These are phyloP conservation scores for Lacerta agilis DNA, from an alignment of 2,797 vertebrate genomes.

Conservation along the genomic window DNA sequence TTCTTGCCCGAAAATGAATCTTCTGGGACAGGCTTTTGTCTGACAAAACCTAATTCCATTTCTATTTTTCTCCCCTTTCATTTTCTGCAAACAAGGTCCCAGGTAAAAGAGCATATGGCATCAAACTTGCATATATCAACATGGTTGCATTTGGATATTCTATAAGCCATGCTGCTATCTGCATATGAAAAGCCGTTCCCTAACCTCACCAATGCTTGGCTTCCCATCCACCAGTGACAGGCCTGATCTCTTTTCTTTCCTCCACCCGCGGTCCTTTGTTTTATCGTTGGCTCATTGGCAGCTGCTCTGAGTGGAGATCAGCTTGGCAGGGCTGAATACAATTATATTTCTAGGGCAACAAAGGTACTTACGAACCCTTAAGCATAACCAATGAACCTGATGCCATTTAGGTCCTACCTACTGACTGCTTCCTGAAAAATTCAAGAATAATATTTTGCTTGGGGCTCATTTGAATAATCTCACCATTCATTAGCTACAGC, in stretches of 20 bases:
- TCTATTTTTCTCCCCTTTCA: constrained; percentile 53
- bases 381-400: constrained; percentile 52
- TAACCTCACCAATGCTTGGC: constrained; percentile 57
- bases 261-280: constrained; percentile 63
- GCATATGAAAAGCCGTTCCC: constrained; percentile 26
- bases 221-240: constrained; percentile 63
- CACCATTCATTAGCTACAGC: constrained; percentile 83
- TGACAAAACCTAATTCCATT: constrained; percentile 44
- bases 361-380: constrained; percentile 56
- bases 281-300: constrained; percentile 62
- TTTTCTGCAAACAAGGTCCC: constrained; percentile 45
- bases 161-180: constrained; percentile 53
- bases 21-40: constrained; percentile 24
- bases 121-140: constrained; percentile 58
- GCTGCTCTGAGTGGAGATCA: constrained; percentile 63
- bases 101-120: constrained; percentile 62
- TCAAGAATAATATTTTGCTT: constrained; percentile 71
- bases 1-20: constrained; percentile 58
- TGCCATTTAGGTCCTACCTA: constrained; percentile 54
- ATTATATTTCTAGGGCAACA: constrained; percentile 61
- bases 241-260: constrained; percentile 54
- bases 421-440: constrained; percentile 67
- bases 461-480: constrained; percentile 82
- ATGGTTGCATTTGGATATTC: neutral
- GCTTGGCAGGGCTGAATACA: constrained; percentile 51